Evolutionary conservation across 1,140 invertebrate species (phyloP), one percentile per base, ranked within the genome.

Genomic region (Choristoneura fumiferana): DNA sequence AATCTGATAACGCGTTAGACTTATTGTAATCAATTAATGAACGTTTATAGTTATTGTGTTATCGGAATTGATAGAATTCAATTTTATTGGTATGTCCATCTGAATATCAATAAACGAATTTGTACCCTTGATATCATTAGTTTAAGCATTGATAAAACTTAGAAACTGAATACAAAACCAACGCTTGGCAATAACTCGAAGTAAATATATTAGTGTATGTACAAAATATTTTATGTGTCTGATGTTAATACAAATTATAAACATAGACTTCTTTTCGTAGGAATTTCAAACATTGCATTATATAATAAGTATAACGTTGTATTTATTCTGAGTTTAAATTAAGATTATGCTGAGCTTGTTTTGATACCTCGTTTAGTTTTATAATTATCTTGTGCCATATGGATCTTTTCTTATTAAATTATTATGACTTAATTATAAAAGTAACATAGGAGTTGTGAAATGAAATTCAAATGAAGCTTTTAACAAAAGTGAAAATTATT

Each of bases 151-250:
- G 13, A 22, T 61, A 63, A 70, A 62, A 70, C 63, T 69, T 71
- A 76, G 64, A 69, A 73, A 67, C 63, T 65, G 71, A 78, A 73
- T 72, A 54, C 52, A 63, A 73, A 81, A 68, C 73, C 67, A 84
- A 84, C 81, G 82, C 84, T 88, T 88, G 82, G 85, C 85, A 88
- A 87, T 88, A 85, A 88, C 73, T 84, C 77, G 67, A 72, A 71
- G 56, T 78, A 78, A 79, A 65, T 58, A 66, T 67, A 34, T 37
- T 81, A 76, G 65, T 75, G 73, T 82, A 78, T 62, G 73, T 79
- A 77, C 58, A 45, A 18, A 45, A 8, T 45, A 22, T 43, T 45
- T 29, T 0, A 22, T 49, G 17, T 17, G 17, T 43, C 40, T 12
- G 15, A 9, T 14, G 18, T 4, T 29, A 45, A 18, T 49, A 49